Evolutionary conservation across 2,888 invertebrate species (phyloP).

Genomic region (Synergus itoensis): DNA sequence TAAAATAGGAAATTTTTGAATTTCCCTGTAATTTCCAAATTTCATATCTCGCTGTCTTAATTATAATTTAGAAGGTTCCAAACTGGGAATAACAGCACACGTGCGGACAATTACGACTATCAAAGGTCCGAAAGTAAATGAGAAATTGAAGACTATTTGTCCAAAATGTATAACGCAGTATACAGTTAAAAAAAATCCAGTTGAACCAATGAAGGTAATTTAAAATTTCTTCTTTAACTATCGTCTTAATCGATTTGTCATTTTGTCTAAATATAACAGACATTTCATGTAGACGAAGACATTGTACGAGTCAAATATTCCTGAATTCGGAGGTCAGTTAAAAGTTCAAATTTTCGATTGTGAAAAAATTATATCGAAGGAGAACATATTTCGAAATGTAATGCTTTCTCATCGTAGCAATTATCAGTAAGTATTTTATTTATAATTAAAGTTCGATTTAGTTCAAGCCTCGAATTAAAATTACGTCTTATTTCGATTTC

Average conservation of each 20-base stretch:
- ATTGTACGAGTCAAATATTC: conserved; percentile 64
- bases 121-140: conserved; percentile 60
- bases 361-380: conserved; percentile 63
- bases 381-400: conserved; percentile 67
- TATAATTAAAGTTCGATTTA: conserved; percentile 1
- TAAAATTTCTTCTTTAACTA: conserved; percentile 24
- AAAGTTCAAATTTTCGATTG: conserved; percentile 70
- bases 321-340: conserved; percentile 71
- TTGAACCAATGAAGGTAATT: conserved; percentile 61
- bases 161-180: conserved; percentile 63
- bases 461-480: conserved; percentile 10
- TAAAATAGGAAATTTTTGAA: not conserved
- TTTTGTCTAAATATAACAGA: conserved; percentile 37
- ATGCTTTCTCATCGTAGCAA: conserved; percentile 72
- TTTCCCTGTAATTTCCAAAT: not conserved
- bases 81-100: conserved; percentile 70
- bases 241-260: conserved; percentile 7
- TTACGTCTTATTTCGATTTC: not conserved
- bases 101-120: conserved; percentile 71
- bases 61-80: conserved; percentile 63
- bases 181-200: conserved; percentile 65
- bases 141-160: conserved; percentile 65
- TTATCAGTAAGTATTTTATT: conserved; percentile 65
- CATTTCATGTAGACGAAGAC: conserved; percentile 59
- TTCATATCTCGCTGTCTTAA: not conserved